Percentiles rank a stretch among this genome's conserved stretches.
These are phyloP conservation scores for Saccostrea cuccullata DNA, from an alignment of 1,140 invertebrate genomes.

Conservation along the genomic window DNA sequence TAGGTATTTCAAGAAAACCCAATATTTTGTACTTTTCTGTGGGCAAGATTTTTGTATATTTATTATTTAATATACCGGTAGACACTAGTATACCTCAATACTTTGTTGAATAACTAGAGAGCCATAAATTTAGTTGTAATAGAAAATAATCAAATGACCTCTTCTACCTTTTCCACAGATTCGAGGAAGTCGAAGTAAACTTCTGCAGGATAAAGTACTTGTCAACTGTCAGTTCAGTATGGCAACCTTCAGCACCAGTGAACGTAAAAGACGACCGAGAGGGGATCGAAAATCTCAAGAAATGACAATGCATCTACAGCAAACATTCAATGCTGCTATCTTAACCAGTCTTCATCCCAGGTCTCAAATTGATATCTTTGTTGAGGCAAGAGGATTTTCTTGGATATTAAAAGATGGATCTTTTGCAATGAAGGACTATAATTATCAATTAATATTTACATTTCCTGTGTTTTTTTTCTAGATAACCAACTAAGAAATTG, in stretches of 20 bases:
- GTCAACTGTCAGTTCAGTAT: conserved; percentile 98
- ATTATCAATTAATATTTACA: too few relatives aligned
- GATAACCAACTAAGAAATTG: too few relatives aligned
- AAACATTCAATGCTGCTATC: conserved; percentile 93
- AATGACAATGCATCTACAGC: conserved; percentile 91
- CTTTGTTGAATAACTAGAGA: background rate
- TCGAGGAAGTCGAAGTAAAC: conserved; percentile 79
- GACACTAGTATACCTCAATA: background rate
- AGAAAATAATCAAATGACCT: background rate
- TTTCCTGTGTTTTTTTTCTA: too few relatives aligned
- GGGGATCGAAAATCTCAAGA: conserved; percentile 95
- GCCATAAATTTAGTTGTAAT: background rate
- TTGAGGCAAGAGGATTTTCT: conserved; percentile 85
- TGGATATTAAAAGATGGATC: too few relatives aligned
- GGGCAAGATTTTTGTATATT: background rate
- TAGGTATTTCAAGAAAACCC: too few relatives aligned
- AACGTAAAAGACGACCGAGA: conserved; percentile 90
- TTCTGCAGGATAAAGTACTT: conserved; percentile 85
- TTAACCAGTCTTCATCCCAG: conserved; percentile 93
- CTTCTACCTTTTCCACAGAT: conserved; percentile 76
- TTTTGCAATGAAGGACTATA: too few relatives aligned
- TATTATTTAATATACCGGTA: background rate
- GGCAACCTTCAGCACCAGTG: conserved; percentile 93
- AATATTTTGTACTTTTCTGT: background rate
- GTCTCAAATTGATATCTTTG: conserved; percentile 97